Conservation (phyloP, 1,140 invertebrate genomes). For the Octopus sinensis region DNA sequence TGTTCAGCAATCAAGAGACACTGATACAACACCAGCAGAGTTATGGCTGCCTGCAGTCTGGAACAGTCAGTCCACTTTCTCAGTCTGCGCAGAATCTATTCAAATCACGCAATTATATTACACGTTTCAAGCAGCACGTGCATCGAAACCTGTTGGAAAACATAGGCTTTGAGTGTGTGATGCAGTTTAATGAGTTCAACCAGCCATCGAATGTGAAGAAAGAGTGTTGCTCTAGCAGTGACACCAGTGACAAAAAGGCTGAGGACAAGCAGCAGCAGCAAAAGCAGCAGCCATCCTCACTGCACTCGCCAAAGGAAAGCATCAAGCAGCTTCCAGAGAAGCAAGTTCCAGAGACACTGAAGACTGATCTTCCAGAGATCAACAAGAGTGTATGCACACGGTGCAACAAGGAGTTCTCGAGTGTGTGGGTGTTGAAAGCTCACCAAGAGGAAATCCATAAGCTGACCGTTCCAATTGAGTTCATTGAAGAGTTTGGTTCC, state of each 20-base stretch:
- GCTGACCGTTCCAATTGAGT: conserved; percentile 81
- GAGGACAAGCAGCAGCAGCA: conserved; percentile 32
- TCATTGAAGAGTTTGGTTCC: conserved; percentile 86
- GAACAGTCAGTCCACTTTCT: conserved; percentile 14
- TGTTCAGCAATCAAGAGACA: conserved; percentile 77
- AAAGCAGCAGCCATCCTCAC: conserved; percentile 26
- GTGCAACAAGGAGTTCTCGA: conserved; percentile 90
- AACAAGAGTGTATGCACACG: conserved; percentile 76
- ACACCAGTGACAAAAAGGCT: conserved; percentile 33
- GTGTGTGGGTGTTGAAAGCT: conserved; percentile 91
- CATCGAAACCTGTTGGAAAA: conserved; percentile 88
- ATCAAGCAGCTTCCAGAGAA: conserved; percentile 27
- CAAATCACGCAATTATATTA: conserved; percentile 65
- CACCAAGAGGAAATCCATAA: conserved; percentile 94
- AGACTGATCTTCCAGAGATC: conserved; percentile 63
- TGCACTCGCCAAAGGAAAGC: conserved; percentile 20
- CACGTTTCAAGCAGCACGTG: conserved; percentile 66
- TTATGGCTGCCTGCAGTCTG: conserved; percentile 66
- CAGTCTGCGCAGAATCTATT: conserved; percentile 54
- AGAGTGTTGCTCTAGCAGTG: neutral
- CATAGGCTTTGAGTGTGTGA: conserved; percentile 91
- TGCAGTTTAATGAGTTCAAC: conserved; percentile 93
- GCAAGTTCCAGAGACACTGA: conserved; percentile 24
- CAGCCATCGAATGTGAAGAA: conserved; percentile 60
- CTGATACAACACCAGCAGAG: conserved; percentile 78